Evolutionary conservation across 64 coral and sea anemone genomes (phyloP), one percentile per base, ranked within the genome.

Genomic region (Montipora sp.): DNA sequence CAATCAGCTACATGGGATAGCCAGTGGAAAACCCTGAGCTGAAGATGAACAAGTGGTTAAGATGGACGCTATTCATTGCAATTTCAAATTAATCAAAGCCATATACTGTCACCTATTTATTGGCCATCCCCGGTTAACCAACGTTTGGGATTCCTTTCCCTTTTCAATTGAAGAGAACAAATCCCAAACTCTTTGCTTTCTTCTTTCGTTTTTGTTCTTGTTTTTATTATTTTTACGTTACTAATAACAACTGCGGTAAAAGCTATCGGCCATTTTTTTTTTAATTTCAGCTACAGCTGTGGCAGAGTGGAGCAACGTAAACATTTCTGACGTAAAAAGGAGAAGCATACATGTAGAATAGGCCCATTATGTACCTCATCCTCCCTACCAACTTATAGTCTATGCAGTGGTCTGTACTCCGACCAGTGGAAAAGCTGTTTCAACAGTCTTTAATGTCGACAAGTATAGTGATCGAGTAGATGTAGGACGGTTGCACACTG

Each of bases 391-490:
- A 49, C 18, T 84, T 7, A 1, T 20, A 12, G 6, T 46, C 15
- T 84, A 84, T 70, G 65, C 82, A 48, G 65, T 84, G 5, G 82
- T 84, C 8, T 84, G 82, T 49, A 84, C 82, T n/a, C 82, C 82
- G 49, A 71, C 82, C 19, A 5, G 20, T 68, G 14, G n/a, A 13
- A 27, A 49, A 14, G 45, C 43, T 50, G 82, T 65, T 4, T 59
- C 82, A 71, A 70, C 82, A 16, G 18, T 71, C 6, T 4, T 13
- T 22, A 84, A 47, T 46, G 45, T 84, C 44, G 7, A 49, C 0
- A 21, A 49, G 5, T 18, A 3, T 21, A 11, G 44, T 1, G 11
- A 70, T 47, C 46, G 46, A 7, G n/a, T 59, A 3, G 19, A 19
- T 1, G 82, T 70, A 7, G 61, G 65, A 11, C 82, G 82, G 2